These are phyloP conservation scores for Corythaeola cristata DNA, from an alignment of 2,113 vertebrate species.

Conservation along the genomic window DNA sequence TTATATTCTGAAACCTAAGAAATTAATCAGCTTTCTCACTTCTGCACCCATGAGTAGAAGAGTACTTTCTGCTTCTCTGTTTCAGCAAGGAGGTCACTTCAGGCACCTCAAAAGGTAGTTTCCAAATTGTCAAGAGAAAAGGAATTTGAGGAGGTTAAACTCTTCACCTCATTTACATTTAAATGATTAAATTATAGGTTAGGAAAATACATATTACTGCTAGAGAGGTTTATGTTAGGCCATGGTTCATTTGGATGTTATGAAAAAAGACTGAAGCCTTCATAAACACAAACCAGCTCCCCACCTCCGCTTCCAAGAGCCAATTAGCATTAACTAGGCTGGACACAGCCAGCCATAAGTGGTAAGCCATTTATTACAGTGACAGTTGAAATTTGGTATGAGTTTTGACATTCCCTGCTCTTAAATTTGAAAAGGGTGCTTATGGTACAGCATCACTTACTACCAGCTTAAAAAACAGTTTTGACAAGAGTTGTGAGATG, in stretches of 20 bases:
- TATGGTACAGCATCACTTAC: not conserved
- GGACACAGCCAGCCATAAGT: not conserved
- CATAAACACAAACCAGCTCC: not conserved
- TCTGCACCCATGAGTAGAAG: not conserved
- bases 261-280: not conserved
- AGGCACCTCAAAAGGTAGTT: not conserved
- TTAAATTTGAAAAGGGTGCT: not conserved
- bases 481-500: not conserved
- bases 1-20: not conserved
- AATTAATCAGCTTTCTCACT: not conserved
- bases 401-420: not conserved
- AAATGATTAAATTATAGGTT: not conserved
- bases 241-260: not conserved
- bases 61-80: not conserved
- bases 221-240: not conserved
- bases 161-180: not conserved
- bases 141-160: not conserved
- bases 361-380: not conserved
- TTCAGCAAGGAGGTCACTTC: not conserved
- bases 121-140: not conserved
- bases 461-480: not conserved
- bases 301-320: not conserved
- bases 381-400: not conserved
- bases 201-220: not conserved
- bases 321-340: not conserved